Evolutionary conservation across 2,797 vertebrate species (phyloP), one percentile per base, ranked within the genome.

Genomic region (Alouatta caraya): DNA sequence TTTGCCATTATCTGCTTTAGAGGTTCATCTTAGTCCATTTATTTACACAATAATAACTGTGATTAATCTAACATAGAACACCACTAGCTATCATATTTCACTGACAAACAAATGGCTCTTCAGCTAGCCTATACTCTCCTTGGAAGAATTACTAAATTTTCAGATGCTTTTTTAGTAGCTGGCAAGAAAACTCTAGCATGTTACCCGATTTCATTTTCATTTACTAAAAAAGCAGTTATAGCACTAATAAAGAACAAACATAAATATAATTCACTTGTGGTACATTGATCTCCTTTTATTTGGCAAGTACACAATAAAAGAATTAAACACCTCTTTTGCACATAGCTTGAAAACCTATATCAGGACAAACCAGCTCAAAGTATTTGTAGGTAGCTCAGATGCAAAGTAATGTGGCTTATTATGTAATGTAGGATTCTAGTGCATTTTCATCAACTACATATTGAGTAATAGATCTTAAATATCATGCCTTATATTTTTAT

Each of bases 1-100:
- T n/a, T 93, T 94, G 95, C 70, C 95, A 80, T 98, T 98, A 94
- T 94, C 93, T 97, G 86, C 93, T 98, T 97, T 95, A 92, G 30
- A 91, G 93, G 97, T 94, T 89, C 96, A 98, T 96, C 96, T 98
- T 84, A 90, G 95, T 86, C 24, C 90, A 94, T 97, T 91, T 95
- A 96, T 83, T 48, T 70, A 90, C 91, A 95, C 96, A 98, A 67
- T 5, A 91, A 92, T 79, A 87, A 46, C 88, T 84, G 85, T 87
- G 94, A 97, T 97, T 98, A 98, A 97, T 82, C 93, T 64, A 97
- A 46, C 96, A 88, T 1, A 83, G 72, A 88, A 64, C 52, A 48
- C 28, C 19, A 67, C 46, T 9, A 57, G 44, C 81, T 80, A 82
- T 55, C 15, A 30, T 59, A 48, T 90, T 88, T 95, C 11, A 64